phyloP scores from a whole-genome alignment of 2,888 invertebrate genomes.

The Ferdinandea cuprea region DNA sequence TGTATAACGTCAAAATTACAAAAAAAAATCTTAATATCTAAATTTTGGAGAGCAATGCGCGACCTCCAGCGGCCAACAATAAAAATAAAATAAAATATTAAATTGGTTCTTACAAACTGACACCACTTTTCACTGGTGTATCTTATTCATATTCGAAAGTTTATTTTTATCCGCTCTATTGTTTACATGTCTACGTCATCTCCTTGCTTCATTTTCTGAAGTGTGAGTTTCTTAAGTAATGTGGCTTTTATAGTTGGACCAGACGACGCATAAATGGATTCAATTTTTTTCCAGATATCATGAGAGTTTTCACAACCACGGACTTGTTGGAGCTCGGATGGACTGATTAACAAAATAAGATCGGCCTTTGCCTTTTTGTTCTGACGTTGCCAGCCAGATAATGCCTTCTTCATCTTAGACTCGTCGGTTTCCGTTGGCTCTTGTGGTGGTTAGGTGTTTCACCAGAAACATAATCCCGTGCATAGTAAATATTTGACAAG shows the following conservation, averaged over 20 bases:
- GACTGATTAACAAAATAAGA: conserved; percentile 41
- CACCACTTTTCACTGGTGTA: too few species aligned
- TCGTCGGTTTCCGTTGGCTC: background rate
- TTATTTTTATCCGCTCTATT: too few species aligned
- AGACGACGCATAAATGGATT: conserved; percentile 43
- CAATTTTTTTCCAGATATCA: conserved; percentile 38
- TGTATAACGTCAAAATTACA: too few species aligned
- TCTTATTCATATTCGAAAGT: too few species aligned
- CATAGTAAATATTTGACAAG: too few species aligned
- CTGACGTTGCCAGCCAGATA: background rate
- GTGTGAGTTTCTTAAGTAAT: conserved; percentile 32
- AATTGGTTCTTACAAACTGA: too few species aligned
- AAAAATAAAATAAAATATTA: too few species aligned
- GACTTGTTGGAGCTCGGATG: conserved; percentile 36
- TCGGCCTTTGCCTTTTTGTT: conserved; percentile 23
- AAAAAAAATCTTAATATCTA: too few species aligned
- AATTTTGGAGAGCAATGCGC: too few species aligned
- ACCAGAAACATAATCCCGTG: conserved; percentile 8
- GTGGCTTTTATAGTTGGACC: conserved; percentile 51
- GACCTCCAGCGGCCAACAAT: too few species aligned
- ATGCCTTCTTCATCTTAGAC: conserved; percentile 3
- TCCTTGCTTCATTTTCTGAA: conserved; percentile 38
- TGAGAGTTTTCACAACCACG: conserved; percentile 34
- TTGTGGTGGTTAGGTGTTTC: conserved; percentile 2
- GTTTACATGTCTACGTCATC: too few species aligned